phyloP scores from a whole-genome alignment of 2,888 invertebrate genomes.

The Pterobdella sp. region DNA sequence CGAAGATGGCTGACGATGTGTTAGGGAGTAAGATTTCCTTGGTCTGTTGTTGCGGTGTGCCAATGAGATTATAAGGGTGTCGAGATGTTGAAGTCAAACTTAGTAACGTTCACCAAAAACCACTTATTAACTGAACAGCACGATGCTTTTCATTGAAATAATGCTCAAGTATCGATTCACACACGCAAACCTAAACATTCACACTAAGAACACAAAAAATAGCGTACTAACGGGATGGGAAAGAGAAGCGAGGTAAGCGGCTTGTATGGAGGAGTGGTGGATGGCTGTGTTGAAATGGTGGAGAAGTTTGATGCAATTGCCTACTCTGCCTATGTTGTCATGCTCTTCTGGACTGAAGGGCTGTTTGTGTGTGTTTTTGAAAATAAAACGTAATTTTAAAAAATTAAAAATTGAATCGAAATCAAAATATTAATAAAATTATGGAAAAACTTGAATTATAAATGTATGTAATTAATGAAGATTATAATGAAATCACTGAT shows the following conservation, averaged over 20 bases:
- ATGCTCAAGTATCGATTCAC: no score
- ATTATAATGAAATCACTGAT: conserved; percentile 32
- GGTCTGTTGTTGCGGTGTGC: no score
- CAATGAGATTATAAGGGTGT: no score
- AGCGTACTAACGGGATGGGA: conserved; percentile 58
- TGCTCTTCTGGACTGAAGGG: conserved; percentile 66
- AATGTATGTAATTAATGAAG: background rate
- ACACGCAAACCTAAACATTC: background rate
- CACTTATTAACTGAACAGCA: no score
- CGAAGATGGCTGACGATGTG: no score
- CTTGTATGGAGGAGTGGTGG: conserved; percentile 81
- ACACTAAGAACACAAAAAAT: background rate
- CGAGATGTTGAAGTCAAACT: no score
- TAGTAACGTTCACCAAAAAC: no score
- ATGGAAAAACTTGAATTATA: background rate
- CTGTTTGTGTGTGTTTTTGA: conserved; percentile 49
- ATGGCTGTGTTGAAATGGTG: conserved; percentile 79
- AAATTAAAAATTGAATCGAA: background rate
- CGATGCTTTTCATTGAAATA: no score
- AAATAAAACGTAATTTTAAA: background rate
- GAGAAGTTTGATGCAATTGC: conserved; percentile 79
- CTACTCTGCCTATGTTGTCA: conserved; percentile 75
- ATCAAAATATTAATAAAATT: no score
- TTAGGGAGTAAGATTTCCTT: no score
- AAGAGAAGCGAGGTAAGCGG: conserved; percentile 79